Percentiles rank a stretch among this genome's conserved stretches.
Evolutionary conservation across 2,888 invertebrate genomes (phyloP).

Genomic region (Julus scandinavius): DNA sequence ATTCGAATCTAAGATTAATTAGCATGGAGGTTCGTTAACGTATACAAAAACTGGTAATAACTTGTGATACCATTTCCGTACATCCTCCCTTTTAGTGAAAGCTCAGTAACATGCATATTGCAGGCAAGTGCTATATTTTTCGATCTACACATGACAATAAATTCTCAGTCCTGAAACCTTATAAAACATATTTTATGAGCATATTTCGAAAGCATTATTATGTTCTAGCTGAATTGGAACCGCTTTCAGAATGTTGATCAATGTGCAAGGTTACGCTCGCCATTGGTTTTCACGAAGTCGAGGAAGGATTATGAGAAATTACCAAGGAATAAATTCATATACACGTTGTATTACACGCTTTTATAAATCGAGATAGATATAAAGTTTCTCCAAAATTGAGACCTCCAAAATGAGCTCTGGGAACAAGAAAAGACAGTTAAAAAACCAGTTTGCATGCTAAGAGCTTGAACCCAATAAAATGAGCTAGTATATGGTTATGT

Average conservation of each 20-base stretch:
- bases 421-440: slow-evolving; percentile 28
- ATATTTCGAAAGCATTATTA: slow-evolving; percentile 1
- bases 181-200: neutral
- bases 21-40: no score
- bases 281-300: slow-evolving; percentile 25
- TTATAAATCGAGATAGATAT: neutral
- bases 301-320: neutral
- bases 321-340: slow-evolving; percentile 20
- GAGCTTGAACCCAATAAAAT: slow-evolving; percentile 46
- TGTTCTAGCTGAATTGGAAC: neutral
- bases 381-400: slow-evolving; percentile 22
- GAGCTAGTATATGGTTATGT: slow-evolving; percentile 23
- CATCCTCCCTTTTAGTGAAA: neutral
- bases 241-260: slow-evolving; percentile 39
- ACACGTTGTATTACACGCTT: slow-evolving; percentile 17
- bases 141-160: neutral
- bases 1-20: no score
- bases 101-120: neutral
- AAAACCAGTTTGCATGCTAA: slow-evolving; percentile 42
- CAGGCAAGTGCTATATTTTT: neutral
- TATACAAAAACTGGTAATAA: no score
- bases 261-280: slow-evolving; percentile 23
- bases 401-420: neutral
- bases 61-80: neutral
- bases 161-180: neutral